These are phyloP conservation scores for Alviniconcha strummeri DNA, from an alignment of 2,888 invertebrate genomes.

Conservation along the genomic window DNA sequence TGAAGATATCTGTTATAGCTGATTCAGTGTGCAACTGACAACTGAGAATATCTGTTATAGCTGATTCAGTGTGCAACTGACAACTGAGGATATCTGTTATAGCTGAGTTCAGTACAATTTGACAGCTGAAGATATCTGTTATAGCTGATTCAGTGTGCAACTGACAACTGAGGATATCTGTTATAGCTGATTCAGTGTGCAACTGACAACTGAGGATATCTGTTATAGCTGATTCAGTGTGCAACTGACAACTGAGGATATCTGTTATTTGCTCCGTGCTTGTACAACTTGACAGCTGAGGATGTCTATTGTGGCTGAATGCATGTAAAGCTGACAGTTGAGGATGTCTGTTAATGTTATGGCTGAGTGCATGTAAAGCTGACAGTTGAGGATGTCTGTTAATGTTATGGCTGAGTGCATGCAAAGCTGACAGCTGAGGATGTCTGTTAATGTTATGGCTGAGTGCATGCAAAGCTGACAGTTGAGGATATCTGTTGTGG, in stretches of 20 bases:
- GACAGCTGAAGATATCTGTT: background rate
- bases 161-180: no score
- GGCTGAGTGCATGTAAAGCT: background rate
- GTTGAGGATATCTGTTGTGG: background rate
- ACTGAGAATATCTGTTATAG: background rate
- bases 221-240: no score
- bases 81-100: background rate
- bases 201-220: no score
- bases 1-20: background rate
- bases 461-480: background rate
- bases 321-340: no score
- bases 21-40: no score
- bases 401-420: background rate
- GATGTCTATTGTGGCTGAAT: background rate
- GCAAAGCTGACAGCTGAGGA: background rate
- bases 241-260: no score
- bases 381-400: background rate
- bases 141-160: background rate
- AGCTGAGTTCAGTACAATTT: background rate
- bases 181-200: no score
- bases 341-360: background rate
- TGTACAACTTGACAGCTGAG: slow-evolving; percentile 10
- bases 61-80: background rate
- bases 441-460: background rate
- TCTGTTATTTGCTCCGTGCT: no score